phyloP scores from a whole-genome alignment of 2,888 invertebrate species.

The Cheilosia vernalis region DNA sequence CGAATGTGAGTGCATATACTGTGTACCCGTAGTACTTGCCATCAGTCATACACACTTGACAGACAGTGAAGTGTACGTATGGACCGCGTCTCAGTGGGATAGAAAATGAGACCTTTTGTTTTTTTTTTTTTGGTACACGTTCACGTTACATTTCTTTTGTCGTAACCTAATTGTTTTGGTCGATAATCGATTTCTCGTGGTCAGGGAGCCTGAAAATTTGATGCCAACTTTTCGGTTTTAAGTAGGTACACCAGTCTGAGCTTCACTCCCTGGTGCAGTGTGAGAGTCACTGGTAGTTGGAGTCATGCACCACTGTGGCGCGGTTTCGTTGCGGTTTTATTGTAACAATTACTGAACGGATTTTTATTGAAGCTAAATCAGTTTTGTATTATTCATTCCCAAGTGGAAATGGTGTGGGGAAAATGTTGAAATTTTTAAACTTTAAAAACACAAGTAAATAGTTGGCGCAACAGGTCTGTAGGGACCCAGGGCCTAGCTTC shows the following conservation, averaged over 20 bases:
- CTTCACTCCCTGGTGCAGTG: background rate
- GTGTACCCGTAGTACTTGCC: slow-evolving; percentile 8
- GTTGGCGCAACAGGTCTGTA: too few relatives aligned
- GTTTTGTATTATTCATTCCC: background rate
- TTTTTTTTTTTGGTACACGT: background rate
- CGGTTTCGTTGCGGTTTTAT: slow-evolving; percentile 21
- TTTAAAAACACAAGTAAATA: background rate
- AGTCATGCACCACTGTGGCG: slow-evolving; percentile 7
- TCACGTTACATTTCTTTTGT: slow-evolving; percentile 15
- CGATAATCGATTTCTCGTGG: slow-evolving; percentile 52
- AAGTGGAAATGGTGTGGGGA: background rate
- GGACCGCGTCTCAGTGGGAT: slow-evolving; percentile 1
- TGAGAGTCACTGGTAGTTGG: background rate
- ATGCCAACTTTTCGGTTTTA: slow-evolving; percentile 7
- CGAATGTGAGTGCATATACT: slow-evolving; percentile 21
- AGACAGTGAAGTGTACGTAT: slow-evolving; percentile 34
- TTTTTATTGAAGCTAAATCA: background rate
- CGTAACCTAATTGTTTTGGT: slow-evolving; percentile 45
- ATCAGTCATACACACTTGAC: slow-evolving; percentile 47
- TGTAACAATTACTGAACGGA: background rate
- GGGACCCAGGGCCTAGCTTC: too few relatives aligned
- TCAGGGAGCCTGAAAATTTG: slow-evolving; percentile 17
- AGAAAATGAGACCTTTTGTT: background rate
- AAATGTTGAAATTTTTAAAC: background rate
- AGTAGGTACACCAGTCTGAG: background rate